Evolutionary conservation across 2,797 vertebrate genomes (phyloP), one percentile per base, ranked within the genome.

Genomic region (Luscinia megarhynchos): DNA sequence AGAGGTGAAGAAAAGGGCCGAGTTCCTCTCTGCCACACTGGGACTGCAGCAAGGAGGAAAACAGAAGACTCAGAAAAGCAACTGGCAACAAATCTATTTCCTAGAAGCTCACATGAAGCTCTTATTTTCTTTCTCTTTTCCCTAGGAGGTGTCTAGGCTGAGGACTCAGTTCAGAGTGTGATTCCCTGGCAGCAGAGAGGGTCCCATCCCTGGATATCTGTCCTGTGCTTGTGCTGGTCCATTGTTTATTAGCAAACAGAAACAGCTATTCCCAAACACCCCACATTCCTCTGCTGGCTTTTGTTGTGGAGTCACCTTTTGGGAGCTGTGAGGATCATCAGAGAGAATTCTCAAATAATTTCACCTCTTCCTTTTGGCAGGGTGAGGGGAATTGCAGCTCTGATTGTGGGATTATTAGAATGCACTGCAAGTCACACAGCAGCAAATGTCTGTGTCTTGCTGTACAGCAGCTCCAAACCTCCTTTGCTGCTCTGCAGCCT

Each of bases 391-490:
- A 19, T 23, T 30, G 50, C 34, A 43, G 66, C 88, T 81, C 2
- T 92, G 64, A 92, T 82, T 64, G 46, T 17, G 51, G n/a, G 74
- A 93, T 95, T 78, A 78, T 81, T 78, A 62, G 74, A 87, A 95
- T 81, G 84, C 89, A 66, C 77, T 84, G 84, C 84, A 41, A 82
- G 86, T 89, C 95, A 87, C 14, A 48, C 59, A 66, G 66, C 77
- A 62, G 70, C 54, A 89, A 90, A 69, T 21, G 29, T 17, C 77
- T 62, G 29, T 40, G 85, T 59, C 84, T 91, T 87, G 74, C 92
- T 89, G 43, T 76, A 76, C 63, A 74, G 87, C 84, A 83, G 59
- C 86, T 95, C 77, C 63, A 73, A 66, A 84, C 32, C 48, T 90
- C 70, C 75, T 84, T 29, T 86, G 26, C 41, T 68, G 62, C 84